Evolutionary conservation across 2,888 invertebrate species (phyloP), one percentile per base, ranked within the genome.

Genomic region (Xanthia togata): DNA sequence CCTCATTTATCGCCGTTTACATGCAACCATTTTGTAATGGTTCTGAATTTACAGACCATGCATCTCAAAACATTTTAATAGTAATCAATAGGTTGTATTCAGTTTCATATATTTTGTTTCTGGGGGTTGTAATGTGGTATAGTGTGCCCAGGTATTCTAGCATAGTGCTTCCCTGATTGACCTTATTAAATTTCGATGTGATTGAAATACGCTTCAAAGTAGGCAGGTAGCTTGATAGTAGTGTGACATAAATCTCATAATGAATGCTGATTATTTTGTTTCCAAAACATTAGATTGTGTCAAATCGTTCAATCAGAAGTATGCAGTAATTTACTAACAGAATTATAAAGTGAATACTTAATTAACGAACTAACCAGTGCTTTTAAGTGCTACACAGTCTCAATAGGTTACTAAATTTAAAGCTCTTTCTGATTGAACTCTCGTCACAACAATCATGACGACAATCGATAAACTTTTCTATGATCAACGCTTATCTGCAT

Each of bases 401-500:
- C 2, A n/a, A 60, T 63, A 35, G 31, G 31, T 20, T 47, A 47
- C 31, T 31, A 17, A 59, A 62, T 59, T 47, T 26, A 26, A 57
- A 63, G n/a, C 26, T 78, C 78, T 82, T 81, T 82, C 82, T 82
- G 85, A 82, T 82, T 84, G 78, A 78, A 85, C 72, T 69, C 50
- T 70, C 57, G 14, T 57, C 55, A 44, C 63, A 50, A 44, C 31
- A 69, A 59, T 23, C 60, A 68, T 44, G 75, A 68, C 35, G 64
- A 71, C 35, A 12, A 62, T 53, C 47, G 41, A 72, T 44, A 17
- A 68, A 65, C 20, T 67, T 41, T 53, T 79, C 41, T 44, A 12
- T 55, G 73, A 57, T 59, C 53, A 67, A 77, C 62, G 84, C 87
- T 88, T 76, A 65, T 77, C 80, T 85, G 83, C 85, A 81, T 87